Evolutionary conservation across 2,113 vertebrate species (phyloP), one percentile per base, ranked within the genome.

Genomic region (Campylomormyrus numenius): DNA sequence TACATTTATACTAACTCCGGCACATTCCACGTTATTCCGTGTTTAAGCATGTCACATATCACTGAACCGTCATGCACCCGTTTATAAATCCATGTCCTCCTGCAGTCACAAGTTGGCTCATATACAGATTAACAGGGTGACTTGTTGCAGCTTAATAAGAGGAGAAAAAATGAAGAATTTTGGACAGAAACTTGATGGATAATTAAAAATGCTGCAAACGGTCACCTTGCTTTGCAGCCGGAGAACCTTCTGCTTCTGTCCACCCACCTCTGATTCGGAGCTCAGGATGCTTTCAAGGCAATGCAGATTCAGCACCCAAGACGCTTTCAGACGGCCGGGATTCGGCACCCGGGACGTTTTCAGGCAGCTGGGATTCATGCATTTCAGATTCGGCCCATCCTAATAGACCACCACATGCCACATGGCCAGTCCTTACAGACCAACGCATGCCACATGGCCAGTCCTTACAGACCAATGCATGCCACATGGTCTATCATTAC

Each of bases 171-270:
- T 42, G 21, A 21, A 62, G 27, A 66, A 45, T 39, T 88, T 88
- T 88, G 87, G 87, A 88, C 53, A 42, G 35, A 88, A 88, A 62
- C 19, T 39, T 42, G 15, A 58, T n/a, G 17, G 24, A 35, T 50
- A 88, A 62, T 66, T 15, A n/a, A 88, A 88, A 53, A 66, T 52
- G 42, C 42, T n/a, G 87, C 53, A 46, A 35, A 24, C 39, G 87
- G 87, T 66, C 87, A 88, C 87, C 87, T 88, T 88, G 53, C 87
- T 19, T 45, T 24, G 53, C 35, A 27, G 17, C 53, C 52, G 39
- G 52, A 45, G 24, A 53, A 88, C 87, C 87, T 66, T 88, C 87
- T 88, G 87, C 56, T 88, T 35, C 85, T 6, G 5, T 13, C 21
- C 31, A 15, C 39, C 35, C 19, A 13, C 3, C 35, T 46, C 24